Base-by-base conservation (phyloP, 2,888 invertebrate species). In the Himalopsyche anomala region DNA sequence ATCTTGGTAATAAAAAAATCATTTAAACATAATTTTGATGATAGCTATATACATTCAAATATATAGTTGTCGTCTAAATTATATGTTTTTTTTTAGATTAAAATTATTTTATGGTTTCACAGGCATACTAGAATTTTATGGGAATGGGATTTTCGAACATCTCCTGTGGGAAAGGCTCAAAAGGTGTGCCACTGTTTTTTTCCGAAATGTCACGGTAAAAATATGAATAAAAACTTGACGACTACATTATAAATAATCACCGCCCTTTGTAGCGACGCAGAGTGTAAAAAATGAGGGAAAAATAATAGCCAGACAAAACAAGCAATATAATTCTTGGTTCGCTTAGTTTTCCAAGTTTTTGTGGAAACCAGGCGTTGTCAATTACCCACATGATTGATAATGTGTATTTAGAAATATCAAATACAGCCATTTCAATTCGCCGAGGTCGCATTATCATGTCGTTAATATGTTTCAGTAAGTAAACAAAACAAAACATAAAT, bases 151-250 rank as follows among this genome's bases (percentile, higher is more conserved):
- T 45, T 45, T 9, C 6, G 9, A 1, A 45, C 45, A 45, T 45
- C 5, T 45, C 45, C 45, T 11, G 6, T 11, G 51, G 45, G 15
- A 8, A 15, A 51, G 4, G 5, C 4, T 15, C 12, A 51, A 51
- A 51, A n/a, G 8, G 11, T 19, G 11, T 62, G 62, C 62, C 62
- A 62, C 62, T 62, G 62, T 62, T 19, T 11, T 51, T 51, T 28
- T n/a, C 19, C 19, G 62, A 62, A 62, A 19, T 62, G 62, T 62
- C 62, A 62, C 62, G 4, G 62, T 62, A 28, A 28, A 62, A 62
- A 62, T 19, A 62, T 62, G 62, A 62, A 62, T 62, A 15, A 62
- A 62, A 62, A 62, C 62, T 62, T 62, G 62, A 62, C 62, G 62
- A 62, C 62, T 62, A 19, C 19, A 19, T 62, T 62, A 62, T 62